Base-by-base conservation (phyloP, 2,797 vertebrate species). In the Bryconaethiops microstoma region DNA sequence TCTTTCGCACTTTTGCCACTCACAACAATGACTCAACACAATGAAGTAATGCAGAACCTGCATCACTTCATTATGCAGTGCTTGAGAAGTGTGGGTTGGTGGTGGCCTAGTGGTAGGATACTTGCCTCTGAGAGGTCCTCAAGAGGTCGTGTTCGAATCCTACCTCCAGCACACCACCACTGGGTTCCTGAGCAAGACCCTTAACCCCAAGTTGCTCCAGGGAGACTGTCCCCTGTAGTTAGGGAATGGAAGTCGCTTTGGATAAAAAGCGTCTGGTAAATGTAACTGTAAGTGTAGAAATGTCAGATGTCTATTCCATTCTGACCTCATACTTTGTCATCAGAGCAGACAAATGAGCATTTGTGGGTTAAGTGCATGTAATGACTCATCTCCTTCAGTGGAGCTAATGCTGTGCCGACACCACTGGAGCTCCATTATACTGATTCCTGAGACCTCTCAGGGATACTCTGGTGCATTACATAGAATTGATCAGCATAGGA, bases 381-480 rank as follows among this genome's bases (percentile, higher is more conserved):
- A 77, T 77, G 63, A 77, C 65, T 62, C 55, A 55, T 76, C 79
- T 81, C 48, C 55, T 81, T 52, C 23, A 60, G 74, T 76, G 25
- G 73, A 64, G 74, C 57, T 62, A 63, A 75, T 71, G 45, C 67
- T 60, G 52, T 63, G 17, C 72, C 9, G 7, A 78, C 70, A 68
- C 69, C 71, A 48, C 70, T 69, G 70, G 54, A 82, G 54, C 54
- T 74, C 69, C 62, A 78, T 74, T 78, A 82, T 21, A 79, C 63
- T 79, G 81, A 83, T 70, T 83, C 72, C 65, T 63, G 9, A 69
- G 64, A 35, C 50, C 55, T 19, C 76, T 75, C 63, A 63, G 71
- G 76, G 57, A 75, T 69, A 62, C 71, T 68, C 35, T 73, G 40
- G 64, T 64, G 35, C 55, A 69, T 79, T 83, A 70, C 76, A 62